Percentiles rank a stretch among this genome's conserved stretches.
phyloP scores from a whole-genome alignment of 2,888 invertebrate genomes.

The Sinelater perroti region DNA sequence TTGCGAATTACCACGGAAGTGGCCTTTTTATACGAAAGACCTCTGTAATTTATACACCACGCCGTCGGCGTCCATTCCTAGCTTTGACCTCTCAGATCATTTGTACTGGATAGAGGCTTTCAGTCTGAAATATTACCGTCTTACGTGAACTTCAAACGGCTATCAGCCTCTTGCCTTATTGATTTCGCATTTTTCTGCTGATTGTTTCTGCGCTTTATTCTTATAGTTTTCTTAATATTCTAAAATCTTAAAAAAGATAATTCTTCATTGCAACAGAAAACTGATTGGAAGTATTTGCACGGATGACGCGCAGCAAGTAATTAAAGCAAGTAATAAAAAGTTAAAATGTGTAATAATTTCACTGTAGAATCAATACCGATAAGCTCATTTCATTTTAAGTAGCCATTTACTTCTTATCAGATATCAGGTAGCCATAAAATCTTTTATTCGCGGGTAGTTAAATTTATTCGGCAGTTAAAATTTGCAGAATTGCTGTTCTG shows the following conservation, averaged over 20 bases:
- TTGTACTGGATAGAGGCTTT: conserved; percentile 55
- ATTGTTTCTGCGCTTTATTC: conserved; percentile 44
- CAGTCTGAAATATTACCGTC: conserved; percentile 55
- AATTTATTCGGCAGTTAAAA: conserved; percentile 19
- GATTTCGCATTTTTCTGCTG: conserved; percentile 51
- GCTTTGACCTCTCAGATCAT: conserved; percentile 54
- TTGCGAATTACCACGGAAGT: conserved; percentile 48
- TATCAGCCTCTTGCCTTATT: conserved; percentile 51
- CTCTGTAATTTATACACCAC: conserved; percentile 52
- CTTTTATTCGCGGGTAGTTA: conserved; percentile 9
- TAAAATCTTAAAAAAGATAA: no score
- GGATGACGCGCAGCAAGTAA: no score
- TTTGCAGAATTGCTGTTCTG: conserved; percentile 7
- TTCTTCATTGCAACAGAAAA: no score
- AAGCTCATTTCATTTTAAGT: no score
- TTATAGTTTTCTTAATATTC: conserved; percentile 27
- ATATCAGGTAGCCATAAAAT: background rate
- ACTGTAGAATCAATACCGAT: no score
- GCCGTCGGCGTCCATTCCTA: conserved; percentile 49
- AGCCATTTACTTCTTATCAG: conserved; percentile 7
- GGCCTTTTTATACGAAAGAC: conserved; percentile 51
- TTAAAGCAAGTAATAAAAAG: no score
- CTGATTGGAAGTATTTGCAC: no score
- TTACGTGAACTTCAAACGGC: conserved; percentile 54
- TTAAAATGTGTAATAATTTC: no score